Percentiles rank a stretch among this genome's conserved stretches.
Conservation (phyloP, 1,140 invertebrate species). For the Lasaia peninsularis region DNA sequence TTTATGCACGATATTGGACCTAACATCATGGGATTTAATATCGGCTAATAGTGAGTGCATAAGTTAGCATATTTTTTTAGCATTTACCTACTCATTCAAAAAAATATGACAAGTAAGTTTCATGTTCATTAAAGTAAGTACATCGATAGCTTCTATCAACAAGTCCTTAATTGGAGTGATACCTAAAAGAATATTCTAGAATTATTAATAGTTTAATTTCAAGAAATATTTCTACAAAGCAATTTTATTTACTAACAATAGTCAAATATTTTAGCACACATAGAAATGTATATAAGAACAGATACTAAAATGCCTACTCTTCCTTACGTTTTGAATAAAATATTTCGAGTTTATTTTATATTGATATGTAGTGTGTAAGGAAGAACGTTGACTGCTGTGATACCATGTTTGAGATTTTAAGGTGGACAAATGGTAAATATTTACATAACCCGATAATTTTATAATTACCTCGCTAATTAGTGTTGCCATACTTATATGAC, state of each 20-base stretch:
- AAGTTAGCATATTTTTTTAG: too few species aligned
- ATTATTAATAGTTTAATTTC: slow-evolving; percentile 36
- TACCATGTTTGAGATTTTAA: slow-evolving; percentile 52
- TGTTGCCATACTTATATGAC: background rate
- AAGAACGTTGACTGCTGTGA: slow-evolving; percentile 64
- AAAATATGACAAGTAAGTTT: too few species aligned
- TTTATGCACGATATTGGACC: too few species aligned
- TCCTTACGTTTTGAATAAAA: slow-evolving; percentile 18
- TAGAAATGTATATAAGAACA: background rate
- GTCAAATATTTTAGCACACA: slow-evolving; percentile 1
- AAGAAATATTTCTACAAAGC: slow-evolving; percentile 34
- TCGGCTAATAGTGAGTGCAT: too few species aligned
- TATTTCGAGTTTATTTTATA: slow-evolving; percentile 7
- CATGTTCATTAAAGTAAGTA: too few species aligned
- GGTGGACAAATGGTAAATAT: slow-evolving; percentile 32
- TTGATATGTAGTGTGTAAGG: slow-evolving; percentile 38
- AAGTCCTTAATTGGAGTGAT: slow-evolving; percentile 14
- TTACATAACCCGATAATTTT: slow-evolving; percentile 3
- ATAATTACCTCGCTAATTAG: slow-evolving; percentile 1
- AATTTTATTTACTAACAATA: background rate
- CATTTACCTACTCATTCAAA: too few species aligned
- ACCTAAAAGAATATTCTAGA: slow-evolving; percentile 19
- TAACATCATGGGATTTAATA: too few species aligned
- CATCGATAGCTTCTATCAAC: background rate
- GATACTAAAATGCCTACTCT: slow-evolving; percentile 2